phyloP scores from a whole-genome alignment of 1,140 invertebrate species.

The Scaptomyza pallida region DNA sequence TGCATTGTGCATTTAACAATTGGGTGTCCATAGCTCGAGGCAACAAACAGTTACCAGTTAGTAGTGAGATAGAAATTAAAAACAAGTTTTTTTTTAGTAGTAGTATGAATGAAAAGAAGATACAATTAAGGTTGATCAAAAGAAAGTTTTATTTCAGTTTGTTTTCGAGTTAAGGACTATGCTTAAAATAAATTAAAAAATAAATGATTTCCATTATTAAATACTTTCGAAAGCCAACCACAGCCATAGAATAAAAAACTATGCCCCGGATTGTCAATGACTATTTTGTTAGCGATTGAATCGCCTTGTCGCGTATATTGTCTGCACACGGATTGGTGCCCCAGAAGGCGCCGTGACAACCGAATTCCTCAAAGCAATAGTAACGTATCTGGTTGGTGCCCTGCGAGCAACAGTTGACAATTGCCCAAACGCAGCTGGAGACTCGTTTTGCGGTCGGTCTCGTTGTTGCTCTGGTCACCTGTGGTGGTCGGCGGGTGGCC shows the following conservation, averaged over 20 bases:
- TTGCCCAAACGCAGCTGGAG: constrained; percentile 87
- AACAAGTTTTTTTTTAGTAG: too few relatives aligned
- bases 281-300: constrained; percentile 33
- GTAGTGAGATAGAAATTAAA: neutral
- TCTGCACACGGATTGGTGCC: constrained; percentile 87
- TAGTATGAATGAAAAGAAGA: neutral
- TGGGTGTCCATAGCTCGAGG: neutral
- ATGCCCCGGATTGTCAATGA: neutral
- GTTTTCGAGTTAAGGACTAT: neutral
- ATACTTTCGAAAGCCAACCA: neutral
- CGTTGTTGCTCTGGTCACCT: constrained; percentile 66
- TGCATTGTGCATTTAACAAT: constrained; percentile 22
- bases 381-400: constrained; percentile 83
- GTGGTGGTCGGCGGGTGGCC: constrained; percentile 1
- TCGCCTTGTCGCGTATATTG: constrained; percentile 79
- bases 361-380: constrained; percentile 87
- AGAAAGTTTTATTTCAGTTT: constrained; percentile 15
- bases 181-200: constrained; percentile 29
- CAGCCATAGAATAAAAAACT: constrained; percentile 3
- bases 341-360: constrained; percentile 88
- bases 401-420: constrained; percentile 87
- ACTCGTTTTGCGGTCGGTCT: constrained; percentile 72
- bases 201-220: constrained; percentile 6
- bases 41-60: neutral
- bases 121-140: neutral